Evolutionary conservation across 2,888 invertebrate genomes (phyloP), one percentile per base, ranked within the genome.

Genomic region (Dione juno): DNA sequence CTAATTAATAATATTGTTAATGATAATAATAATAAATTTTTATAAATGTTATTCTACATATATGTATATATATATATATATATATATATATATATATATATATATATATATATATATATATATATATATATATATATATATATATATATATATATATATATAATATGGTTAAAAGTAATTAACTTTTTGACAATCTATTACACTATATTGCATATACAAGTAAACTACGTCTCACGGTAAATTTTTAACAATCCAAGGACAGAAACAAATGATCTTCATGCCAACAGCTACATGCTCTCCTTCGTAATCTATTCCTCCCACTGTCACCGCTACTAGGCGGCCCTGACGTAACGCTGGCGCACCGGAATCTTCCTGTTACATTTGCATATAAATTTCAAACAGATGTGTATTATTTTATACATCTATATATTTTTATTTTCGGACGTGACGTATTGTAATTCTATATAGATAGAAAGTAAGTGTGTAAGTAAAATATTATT

Each of bases 231-330:
- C 84, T 85, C 64, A 89, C 89, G 88, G 88, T 13, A 89, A 68
- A 67, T 88, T 84, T 0, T 84, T 80, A 9, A 78, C 77, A 2
- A 89, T 86, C 89, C 89, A 89, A 1, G 79, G 72, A 70, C 89
- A 89, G 73, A 82, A 89, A 71, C 88, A 85, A 67, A 80, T 80
- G 73, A 89, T 82, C 74, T 83, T 88, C 79, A 88, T 80, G 1
- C 86, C 89, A 0, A 89, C 66, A 0, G 84, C 87, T 1, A 87
- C 79, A 43, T 82, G 81, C 8, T 85, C 84, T 0, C 81, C 84
- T 0, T 85, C 84, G 5, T 74, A 74, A 11, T 82, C 78, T 1
- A 79, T 79, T 0, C 84, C 84, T 0, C 88, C 87, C 0, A 88
- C 75, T 0, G 88, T 89, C 53, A 89, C 81, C 0, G 87, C 88